Evolutionary conservation across 92 coral and sea anemone genomes (phyloP).

Genomic region (Siderastrea siderea): DNA sequence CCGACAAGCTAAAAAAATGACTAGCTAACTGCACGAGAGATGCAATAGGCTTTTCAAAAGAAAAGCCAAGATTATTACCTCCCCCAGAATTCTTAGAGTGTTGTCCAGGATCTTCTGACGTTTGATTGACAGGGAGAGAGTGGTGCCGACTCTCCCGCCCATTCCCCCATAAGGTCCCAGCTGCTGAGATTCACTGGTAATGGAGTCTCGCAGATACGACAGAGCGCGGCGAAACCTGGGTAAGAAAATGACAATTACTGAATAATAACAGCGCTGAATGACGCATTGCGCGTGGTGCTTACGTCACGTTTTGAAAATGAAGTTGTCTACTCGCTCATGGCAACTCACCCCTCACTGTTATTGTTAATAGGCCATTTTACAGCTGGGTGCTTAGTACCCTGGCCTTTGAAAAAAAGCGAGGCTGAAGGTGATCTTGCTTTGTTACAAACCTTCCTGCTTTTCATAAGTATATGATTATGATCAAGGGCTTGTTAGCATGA

Average conservation of each 20-base stretch:
- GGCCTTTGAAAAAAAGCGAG: no score
- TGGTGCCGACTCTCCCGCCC: slow-evolving; percentile 87
- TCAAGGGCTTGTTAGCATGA: no score
- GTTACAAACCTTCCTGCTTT: no score
- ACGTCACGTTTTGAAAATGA: no score
- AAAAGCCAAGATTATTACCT: slow-evolving; percentile 53
- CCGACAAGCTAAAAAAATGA: neutral
- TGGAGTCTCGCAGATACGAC: slow-evolving; percentile 84
- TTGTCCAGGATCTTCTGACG: slow-evolving; percentile 83
- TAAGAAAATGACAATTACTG: neutral
- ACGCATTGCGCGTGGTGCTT: no score
- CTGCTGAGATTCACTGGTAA: slow-evolving; percentile 87
- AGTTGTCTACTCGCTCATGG: no score
- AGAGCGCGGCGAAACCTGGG: slow-evolving; percentile 89
- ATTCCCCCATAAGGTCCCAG: slow-evolving; percentile 80
- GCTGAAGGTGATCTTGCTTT: no score
- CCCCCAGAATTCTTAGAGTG: slow-evolving; percentile 90
- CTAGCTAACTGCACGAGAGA: neutral
- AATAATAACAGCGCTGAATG: neutral
- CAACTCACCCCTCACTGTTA: no score
- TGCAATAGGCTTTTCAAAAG: no score
- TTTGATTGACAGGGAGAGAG: slow-evolving; percentile 87
- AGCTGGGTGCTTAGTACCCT: no score
- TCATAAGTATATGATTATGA: no score
- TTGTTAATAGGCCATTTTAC: no score